Base-by-base conservation (phyloP, 2,888 invertebrate genomes). In the Scaptomyza polygonia region DNA sequence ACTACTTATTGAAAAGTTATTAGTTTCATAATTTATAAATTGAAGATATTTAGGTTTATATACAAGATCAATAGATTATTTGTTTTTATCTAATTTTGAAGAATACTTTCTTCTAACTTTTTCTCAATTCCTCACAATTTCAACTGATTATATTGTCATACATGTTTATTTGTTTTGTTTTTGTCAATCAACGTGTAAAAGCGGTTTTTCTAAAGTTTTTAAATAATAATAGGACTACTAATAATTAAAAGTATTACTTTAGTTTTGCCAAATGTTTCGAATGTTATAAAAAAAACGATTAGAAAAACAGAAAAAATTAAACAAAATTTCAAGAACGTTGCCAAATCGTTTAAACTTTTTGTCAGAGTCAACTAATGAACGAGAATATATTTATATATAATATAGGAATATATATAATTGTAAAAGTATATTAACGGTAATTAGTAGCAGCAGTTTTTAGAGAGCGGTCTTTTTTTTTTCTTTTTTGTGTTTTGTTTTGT, bases 181-280 rank as follows among this genome's bases (percentile, higher is more conserved):
- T 42, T 54, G 25, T 40, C 36, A 32, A 64, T 65, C 32, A 64
- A 58, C 42, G 34, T 56, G 48, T 72, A 21, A 12, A 57, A 52
- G 58, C 58, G 48, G 32, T 36, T 45, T 39, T 49, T 43, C 48
- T 53, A 71, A 54, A 49, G 71, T 66, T 55, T 47, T 44, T 32
- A 56, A 74, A 69, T 65, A 8, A 59, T 58, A 61, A 61, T 61
- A 58, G 43, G 48, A 70, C 70, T 74, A 74, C 70, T 25, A 39
- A 9, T 39, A 16, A 16, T 12, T 53, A 36, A 21, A 30, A 30
- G 25, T 63, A 59, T 54, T 62, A 58, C 44, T 57, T 73, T 53
- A 64, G 16, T 55, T 62, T 62, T 61, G 67, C 63, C 74, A 73
- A 58, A 67, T 69, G 44, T 43, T 43, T 77, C 5, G 36, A 55